Evolutionary conservation across 2,797 vertebrate species (phyloP).

Genomic region (Sarcoramphus papa): DNA sequence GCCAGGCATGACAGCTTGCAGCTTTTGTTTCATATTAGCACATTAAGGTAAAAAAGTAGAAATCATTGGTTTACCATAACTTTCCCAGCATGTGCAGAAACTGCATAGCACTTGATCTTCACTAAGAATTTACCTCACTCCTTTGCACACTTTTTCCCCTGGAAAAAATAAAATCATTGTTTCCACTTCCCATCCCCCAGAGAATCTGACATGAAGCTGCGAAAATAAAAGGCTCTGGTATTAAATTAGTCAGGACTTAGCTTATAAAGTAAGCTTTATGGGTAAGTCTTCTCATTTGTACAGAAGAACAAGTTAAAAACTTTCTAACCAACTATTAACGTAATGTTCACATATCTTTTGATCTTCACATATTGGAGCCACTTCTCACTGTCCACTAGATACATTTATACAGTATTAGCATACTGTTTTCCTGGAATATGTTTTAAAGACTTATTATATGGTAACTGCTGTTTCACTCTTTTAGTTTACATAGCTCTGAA

Average conservation of each 20-base stretch:
- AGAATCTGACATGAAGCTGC: not conserved
- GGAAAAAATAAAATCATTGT: not conserved
- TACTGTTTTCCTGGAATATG: not conserved
- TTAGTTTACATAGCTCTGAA: not conserved
- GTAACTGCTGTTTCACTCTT: not conserved
- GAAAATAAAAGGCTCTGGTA: not conserved
- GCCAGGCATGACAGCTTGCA: not conserved
- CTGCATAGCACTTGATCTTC: not conserved
- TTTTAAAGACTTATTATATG: not conserved
- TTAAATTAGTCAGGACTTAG: not conserved
- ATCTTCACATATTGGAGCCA: not conserved
- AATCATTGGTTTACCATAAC: not conserved
- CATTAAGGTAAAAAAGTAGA: not conserved
- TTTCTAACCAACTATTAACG: not conserved
- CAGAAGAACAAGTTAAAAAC: not conserved
- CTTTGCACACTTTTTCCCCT: not conserved
- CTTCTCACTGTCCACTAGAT: not conserved
- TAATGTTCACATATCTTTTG: not conserved
- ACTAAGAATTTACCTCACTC: not conserved
- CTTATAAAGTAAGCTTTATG: not conserved
- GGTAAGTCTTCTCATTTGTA: not conserved
- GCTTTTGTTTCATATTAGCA: not conserved
- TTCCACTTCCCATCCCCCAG: not conserved
- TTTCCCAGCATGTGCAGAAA: not conserved
- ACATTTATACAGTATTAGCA: not conserved